phyloP scores from a whole-genome alignment of 2,113 vertebrate species.

The Columba livia region DNA sequence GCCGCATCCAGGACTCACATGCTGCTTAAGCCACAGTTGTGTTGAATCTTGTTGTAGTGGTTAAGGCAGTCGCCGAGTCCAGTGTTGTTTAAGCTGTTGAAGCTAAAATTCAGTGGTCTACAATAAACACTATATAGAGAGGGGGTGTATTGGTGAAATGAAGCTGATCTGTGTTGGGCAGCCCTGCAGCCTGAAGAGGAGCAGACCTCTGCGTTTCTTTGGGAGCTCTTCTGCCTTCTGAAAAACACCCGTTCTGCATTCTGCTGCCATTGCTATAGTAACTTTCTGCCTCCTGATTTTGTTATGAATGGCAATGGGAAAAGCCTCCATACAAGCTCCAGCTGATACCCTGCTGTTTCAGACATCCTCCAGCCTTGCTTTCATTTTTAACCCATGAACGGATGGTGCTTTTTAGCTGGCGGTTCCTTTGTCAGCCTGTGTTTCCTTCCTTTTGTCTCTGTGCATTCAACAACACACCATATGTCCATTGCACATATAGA shows the following conservation, averaged over 20 bases:
- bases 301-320: conserved; percentile 23
- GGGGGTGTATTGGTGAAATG: rapidly evolving
- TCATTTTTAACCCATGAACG: not conserved
- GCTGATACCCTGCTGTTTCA: conserved; percentile 47
- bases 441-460: not conserved
- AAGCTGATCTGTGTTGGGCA: not conserved
- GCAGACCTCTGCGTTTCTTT: not conserved
- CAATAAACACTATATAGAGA: rapidly evolving
- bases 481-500: not conserved
- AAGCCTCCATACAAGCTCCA: not conserved
- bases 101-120: not conserved
- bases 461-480: rapidly evolving
- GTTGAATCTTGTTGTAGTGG: rapidly evolving
- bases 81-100: not conserved
- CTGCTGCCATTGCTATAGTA: conserved; percentile 60
- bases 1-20: not conserved
- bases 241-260: not conserved
- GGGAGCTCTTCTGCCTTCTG: not conserved
- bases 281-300: conserved; percentile 43
- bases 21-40: not conserved
- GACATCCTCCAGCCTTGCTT: not conserved
- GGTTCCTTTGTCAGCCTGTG: not conserved
- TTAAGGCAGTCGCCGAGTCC: rapidly evolving
- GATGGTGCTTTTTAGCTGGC: not conserved
- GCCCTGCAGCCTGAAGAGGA: not conserved